Evolutionary conservation across 2,888 invertebrate species (phyloP).

Genomic region (Steinernema hermaphroditum): DNA sequence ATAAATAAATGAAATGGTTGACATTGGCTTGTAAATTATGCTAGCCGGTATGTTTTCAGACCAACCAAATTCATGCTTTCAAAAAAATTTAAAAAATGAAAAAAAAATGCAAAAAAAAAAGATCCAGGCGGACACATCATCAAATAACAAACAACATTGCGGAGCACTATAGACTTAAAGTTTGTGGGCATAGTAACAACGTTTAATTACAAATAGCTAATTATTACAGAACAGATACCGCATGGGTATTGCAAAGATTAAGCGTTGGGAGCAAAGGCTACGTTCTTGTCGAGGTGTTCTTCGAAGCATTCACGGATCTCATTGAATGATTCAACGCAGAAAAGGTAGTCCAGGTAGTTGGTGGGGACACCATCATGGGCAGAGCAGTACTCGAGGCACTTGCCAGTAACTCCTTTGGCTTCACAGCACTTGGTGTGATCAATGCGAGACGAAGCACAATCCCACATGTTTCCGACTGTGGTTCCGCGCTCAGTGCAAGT

Average conservation of each 20-base stretch:
- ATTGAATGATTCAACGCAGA: conserved; percentile 64
- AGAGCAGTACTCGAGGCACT: conserved; percentile 64
- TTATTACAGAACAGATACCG: no score
- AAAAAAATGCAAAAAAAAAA: no score
- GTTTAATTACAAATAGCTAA: no score
- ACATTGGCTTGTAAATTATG: no score
- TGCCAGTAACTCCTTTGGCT: conserved; percentile 58
- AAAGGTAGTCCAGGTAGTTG: conserved; percentile 63
- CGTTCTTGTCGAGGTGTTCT: conserved; percentile 60
- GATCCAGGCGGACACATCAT: no score
- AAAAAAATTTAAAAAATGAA: not conserved
- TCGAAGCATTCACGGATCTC: conserved; percentile 64
- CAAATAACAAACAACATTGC: no score
- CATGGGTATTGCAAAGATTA: not conserved
- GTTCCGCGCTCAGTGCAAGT: conserved; percentile 61
- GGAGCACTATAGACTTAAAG: no score
- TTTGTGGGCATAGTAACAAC: no score
- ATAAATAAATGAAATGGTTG: no score
- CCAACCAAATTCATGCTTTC: no score
- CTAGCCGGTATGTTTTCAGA: no score
- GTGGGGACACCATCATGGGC: conserved; percentile 65
- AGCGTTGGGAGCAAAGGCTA: not conserved
- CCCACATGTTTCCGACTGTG: conserved; percentile 65
- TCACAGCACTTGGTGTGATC: conserved; percentile 63
- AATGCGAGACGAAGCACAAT: conserved; percentile 62